A percentile compares a stretch with the other conserved stretches of the same genome.
Conservation (phyloP, 2,888 invertebrate species). For the Hedychridium roseum region DNA sequence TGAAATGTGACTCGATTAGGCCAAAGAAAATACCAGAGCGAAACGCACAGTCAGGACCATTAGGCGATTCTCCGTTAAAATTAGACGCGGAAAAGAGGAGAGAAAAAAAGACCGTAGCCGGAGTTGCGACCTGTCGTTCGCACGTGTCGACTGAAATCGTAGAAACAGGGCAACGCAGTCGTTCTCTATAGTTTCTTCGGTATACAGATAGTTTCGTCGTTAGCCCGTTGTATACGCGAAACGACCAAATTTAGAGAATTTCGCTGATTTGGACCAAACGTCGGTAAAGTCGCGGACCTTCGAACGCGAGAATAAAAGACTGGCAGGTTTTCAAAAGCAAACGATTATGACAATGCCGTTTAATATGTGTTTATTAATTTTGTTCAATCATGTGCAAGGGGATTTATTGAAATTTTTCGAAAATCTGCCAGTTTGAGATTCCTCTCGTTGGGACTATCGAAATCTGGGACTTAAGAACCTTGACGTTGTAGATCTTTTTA, state of each 20-base stretch:
- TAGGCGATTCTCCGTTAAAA: constrained; percentile 12
- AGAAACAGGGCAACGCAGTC: background rate
- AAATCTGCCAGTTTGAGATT: too few relatives aligned
- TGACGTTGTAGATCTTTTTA: too few relatives aligned
- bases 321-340: too few relatives aligned
- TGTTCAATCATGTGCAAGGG: too few relatives aligned
- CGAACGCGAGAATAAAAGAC: too few relatives aligned
- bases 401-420: too few relatives aligned
- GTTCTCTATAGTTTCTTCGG: constrained; percentile 14
- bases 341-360: too few relatives aligned
- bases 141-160: too few relatives aligned
- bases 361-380: too few relatives aligned
- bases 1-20: background rate
- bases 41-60: constrained; percentile 39
- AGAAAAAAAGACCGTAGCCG: constrained; percentile 3
- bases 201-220: constrained; percentile 13
- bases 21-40: constrained; percentile 14
- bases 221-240: constrained; percentile 17
- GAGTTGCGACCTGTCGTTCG: constrained; percentile 3
- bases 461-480: too few relatives aligned
- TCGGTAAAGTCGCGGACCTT: background rate
- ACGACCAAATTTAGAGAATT: constrained; percentile 27
- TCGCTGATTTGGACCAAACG: constrained; percentile 27
- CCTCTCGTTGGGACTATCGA: too few relatives aligned
- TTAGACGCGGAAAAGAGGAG: background rate